Conservation (phyloP, 2,113 vertebrate genomes). For the Vidua chalybeata region DNA sequence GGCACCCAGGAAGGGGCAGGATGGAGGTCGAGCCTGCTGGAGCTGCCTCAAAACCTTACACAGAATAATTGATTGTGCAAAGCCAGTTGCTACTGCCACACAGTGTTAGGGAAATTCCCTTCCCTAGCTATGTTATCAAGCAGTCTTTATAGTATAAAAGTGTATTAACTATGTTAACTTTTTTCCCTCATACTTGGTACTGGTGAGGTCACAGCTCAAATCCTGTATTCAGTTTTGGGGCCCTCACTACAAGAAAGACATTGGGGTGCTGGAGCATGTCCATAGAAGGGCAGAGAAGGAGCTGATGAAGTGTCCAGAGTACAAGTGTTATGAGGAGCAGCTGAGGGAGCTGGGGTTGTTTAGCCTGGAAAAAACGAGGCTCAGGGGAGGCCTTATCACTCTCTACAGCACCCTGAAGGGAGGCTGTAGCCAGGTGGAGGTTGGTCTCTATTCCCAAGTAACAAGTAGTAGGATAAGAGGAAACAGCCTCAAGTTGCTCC, state of each 20-base stretch:
- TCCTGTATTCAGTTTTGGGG: not conserved
- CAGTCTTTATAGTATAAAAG: not conserved
- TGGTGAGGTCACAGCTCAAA: not conserved
- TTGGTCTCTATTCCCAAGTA: not conserved
- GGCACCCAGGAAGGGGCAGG: not conserved
- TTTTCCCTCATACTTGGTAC: not conserved
- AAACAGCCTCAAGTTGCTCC: not conserved
- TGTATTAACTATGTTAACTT: not conserved
- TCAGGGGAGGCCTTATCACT: rapidly evolving
- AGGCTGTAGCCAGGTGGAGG: not conserved
- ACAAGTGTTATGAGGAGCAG: not conserved
- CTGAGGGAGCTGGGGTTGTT: not conserved
- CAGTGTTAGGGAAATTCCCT: not conserved
- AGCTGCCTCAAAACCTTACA: rapidly evolving
- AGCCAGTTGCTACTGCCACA: not conserved
- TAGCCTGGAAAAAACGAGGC: not conserved
- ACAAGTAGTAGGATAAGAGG: not conserved
- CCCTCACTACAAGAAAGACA: not conserved
- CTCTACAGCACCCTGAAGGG: not conserved
- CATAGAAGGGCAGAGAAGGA: not conserved
- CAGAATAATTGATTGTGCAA: not conserved
- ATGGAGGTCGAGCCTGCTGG: not conserved
- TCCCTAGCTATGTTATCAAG: not conserved
- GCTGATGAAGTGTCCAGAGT: not conserved
- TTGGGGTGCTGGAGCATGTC: not conserved